Evolutionary conservation across 2,797 vertebrate genomes (phyloP).

Genomic region (Lacerta bilineata): DNA sequence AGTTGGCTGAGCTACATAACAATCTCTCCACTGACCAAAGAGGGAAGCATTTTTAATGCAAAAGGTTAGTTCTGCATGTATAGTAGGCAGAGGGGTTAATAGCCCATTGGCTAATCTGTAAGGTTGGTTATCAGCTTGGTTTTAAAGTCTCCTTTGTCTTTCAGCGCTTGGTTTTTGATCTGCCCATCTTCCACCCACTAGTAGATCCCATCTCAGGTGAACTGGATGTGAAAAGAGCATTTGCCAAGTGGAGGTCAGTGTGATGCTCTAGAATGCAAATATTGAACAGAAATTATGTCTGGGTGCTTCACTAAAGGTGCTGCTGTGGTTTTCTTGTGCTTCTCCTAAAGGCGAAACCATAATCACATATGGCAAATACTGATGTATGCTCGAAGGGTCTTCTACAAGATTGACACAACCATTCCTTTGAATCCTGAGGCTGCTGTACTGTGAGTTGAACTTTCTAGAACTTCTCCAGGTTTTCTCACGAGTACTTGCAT

Average conservation of each 20-base stretch:
- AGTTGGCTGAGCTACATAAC: neutral
- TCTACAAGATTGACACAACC: constrained; percentile 97
- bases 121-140: accelerated
- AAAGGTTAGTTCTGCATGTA: too few relatives aligned
- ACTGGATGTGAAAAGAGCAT: constrained; percentile 96
- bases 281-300: neutral
- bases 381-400: constrained; percentile 96
- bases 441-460: constrained; percentile 90
- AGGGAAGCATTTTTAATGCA: neutral
- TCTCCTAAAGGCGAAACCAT: constrained; percentile 90
- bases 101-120: neutral
- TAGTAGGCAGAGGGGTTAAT: neutral
- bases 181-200: constrained; percentile 95
- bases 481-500: neutral
- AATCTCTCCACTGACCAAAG: neutral
- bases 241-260: constrained; percentile 96
- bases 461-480: neutral
- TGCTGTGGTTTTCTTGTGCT: neutral
- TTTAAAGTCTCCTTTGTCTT: neutral
- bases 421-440: constrained; percentile 96
- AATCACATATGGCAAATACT: constrained; percentile 99
- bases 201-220: constrained; percentile 96
- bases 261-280: accelerated
- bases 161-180: constrained; percentile 95
- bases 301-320: neutral